Percentiles rank a stretch among this genome's conserved stretches.
Evolutionary conservation across 92 coral and sea anemone species (phyloP).

Genomic region (Palythoa grandiflora): DNA sequence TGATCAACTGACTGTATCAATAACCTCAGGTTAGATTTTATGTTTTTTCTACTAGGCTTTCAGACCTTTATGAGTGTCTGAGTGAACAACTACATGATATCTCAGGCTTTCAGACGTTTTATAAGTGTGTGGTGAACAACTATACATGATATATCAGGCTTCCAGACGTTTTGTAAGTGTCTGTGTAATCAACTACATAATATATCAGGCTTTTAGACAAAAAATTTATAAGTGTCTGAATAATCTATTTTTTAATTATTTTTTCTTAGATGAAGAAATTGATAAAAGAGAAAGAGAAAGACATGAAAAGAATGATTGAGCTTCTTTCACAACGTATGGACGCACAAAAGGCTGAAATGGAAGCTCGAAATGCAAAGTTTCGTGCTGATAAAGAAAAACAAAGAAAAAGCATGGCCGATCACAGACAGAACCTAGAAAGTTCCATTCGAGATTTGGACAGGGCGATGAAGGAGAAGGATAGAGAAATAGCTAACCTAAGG

Average conservation of each 20-base stretch:
- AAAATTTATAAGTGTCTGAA: too few species aligned
- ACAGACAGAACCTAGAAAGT: conserved; percentile 7
- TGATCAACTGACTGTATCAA: too few species aligned
- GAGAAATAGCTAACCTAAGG: conserved; percentile 28
- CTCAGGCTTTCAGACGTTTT: neutral
- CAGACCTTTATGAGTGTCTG: too few species aligned
- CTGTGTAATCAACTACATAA: too few species aligned
- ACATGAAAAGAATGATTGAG: conserved; percentile 4
- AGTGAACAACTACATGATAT: too few species aligned
- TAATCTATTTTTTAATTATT: neutral
- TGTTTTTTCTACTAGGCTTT: too few species aligned
- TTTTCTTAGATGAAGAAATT: conserved; percentile 17
- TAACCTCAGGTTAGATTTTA: too few species aligned
- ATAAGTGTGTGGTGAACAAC: too few species aligned
- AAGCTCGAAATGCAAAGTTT: neutral
- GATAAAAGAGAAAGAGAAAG: conserved; percentile 2
- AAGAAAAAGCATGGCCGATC: conserved; percentile 5
- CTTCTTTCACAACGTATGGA: conserved; percentile 28
- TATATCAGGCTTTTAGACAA: neutral
- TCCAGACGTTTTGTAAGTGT: too few species aligned
- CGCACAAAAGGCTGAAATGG: conserved; percentile 3
- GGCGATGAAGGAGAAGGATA: conserved; percentile 9
- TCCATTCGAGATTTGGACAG: conserved; percentile 34
- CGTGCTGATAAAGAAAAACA: conserved; percentile 25
- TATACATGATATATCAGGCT: neutral